Base-by-base conservation (phyloP, 2,797 vertebrate genomes). In the Selene dorsalis region DNA sequence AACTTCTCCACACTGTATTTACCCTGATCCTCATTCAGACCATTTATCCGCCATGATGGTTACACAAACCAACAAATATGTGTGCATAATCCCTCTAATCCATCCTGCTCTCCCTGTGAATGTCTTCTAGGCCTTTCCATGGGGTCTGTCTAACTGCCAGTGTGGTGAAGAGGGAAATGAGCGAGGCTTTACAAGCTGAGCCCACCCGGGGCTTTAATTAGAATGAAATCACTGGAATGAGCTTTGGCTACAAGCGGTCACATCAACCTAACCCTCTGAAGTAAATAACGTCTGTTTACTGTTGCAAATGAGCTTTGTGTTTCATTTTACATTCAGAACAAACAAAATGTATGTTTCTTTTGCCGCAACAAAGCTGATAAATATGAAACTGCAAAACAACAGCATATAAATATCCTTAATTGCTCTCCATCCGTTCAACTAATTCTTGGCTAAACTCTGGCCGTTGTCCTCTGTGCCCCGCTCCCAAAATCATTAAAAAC, bases 171-270 rank as follows among this genome's bases (percentile, higher is more conserved):
- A 70, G 78, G 88, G 88, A 91, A 91, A 92, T 92, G 87, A 93
- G 89, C 64, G 38, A 45, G 79, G 82, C 81, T 90, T 90, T 89
- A 82, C 59, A 67, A 82, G 83, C 72, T 59, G 61, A 89, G 84
- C 82, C 85, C 88, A 87, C 86, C 79, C 71, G 28, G 75, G 86
- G 86, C 83, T 90, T 92, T 91, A 90, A 92, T 93, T 88, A 91
- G 61, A 87, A 84, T 60, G 17, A 90, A 90, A 87, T 91, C 75
- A 81, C 14, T 75, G 66, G 71, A 86, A 86, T 68, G 73, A 76
- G 84, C 72, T 69, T 43, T n/a, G 38, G 64, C 73, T 79, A 72
- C 66, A 43, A 75, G 69, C 45, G 12, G 52, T 58, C 79, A 65
- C 18, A 78, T 82, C 56, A 62, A 61, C 68, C 48, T 56, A 64